Base-by-base conservation (phyloP, 2,113 vertebrate species). In the Cettia cetti region DNA sequence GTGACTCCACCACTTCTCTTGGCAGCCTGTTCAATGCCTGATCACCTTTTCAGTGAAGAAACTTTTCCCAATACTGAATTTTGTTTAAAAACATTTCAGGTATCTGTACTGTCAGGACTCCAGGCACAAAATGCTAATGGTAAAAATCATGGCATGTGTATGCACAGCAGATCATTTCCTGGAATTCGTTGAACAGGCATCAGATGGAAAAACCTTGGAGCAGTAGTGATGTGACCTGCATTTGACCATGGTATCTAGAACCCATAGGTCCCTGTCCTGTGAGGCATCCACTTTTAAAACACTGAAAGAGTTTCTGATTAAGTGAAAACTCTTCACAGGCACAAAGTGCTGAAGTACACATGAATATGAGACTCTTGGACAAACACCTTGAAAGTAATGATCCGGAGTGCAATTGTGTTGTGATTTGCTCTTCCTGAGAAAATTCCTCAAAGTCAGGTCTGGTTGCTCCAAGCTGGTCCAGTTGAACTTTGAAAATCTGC, bases 71-170 rank as follows among this genome's bases (percentile, higher is more conserved):
- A 70, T 83, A 44, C 53, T 50, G 56, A 63, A 44, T 89, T 95
- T 91, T 92, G 72, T 86, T 81, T 84, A 75, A 95, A 87, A 81
- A 57, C 68, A 84, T 91, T 90, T 84, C 84, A 86, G 21, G 37
- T 83, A 23, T 59, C 52, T 57, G 42, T 49, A 49, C 63, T 86
- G 82, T 86, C 90, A 87, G 89, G 49, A 86, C 39, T 86, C 33
- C 59, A 77, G 60, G 42, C 59, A 83, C 68, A 86, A 81, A 70
- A 77, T 86, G n/a, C 50, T 86, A 74, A 86, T 78, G 71, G 23
- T 39, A 77, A 85, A 88, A 93, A 92, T 72, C 68, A 56, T 61
- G 63, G 54, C 50, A 66, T 63, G 40, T 92, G 16, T 66, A 63
- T 54, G 54, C 47, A 59, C 64, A 86, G 66, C 71, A 70, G 68